A percentile compares a stretch with the other conserved stretches of the same genome.
phyloP scores from a whole-genome alignment of 2,797 vertebrate species.

The Cryptoblepharus egeriae region DNA sequence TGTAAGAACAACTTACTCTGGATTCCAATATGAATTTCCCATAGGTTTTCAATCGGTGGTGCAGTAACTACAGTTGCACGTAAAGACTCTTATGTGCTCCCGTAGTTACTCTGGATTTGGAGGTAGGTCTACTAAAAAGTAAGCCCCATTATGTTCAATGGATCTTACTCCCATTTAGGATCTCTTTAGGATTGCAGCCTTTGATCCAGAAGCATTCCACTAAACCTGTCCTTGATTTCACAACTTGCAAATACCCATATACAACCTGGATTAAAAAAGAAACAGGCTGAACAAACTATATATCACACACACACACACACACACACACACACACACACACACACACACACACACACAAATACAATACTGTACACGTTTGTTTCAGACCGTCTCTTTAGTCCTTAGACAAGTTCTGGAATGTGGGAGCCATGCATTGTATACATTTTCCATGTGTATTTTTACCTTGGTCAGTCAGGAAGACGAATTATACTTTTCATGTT shows the following conservation, averaged over 20 bases:
- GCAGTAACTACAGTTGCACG: too few relatives aligned
- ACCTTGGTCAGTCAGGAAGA: constrained; percentile 46
- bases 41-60: too few relatives aligned
- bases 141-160: too few relatives aligned
- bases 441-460: constrained; percentile 53
- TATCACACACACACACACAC: too few relatives aligned
- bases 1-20: too few relatives aligned
- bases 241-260: not conserved
- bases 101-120: too few relatives aligned
- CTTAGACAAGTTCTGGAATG: constrained; percentile 43
- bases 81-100: too few relatives aligned
- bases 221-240: constrained; percentile 33
- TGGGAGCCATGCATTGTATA: constrained; percentile 43
- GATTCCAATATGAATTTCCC: too few relatives aligned
- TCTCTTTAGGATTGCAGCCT: too few relatives aligned
- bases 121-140: too few relatives aligned
- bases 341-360: constrained; percentile 38
- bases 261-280: constrained; percentile 36
- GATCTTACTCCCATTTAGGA: too few relatives aligned
- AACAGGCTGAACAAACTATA: constrained; percentile 27
- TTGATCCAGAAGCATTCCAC: constrained; percentile 12
- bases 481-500: constrained; percentile 8
- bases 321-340: too few relatives aligned
- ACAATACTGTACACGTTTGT: constrained; percentile 38
- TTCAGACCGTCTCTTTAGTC: constrained; percentile 38